phyloP scores from a whole-genome alignment of 2,113 vertebrate genomes.

The Vidua chalybeata region DNA sequence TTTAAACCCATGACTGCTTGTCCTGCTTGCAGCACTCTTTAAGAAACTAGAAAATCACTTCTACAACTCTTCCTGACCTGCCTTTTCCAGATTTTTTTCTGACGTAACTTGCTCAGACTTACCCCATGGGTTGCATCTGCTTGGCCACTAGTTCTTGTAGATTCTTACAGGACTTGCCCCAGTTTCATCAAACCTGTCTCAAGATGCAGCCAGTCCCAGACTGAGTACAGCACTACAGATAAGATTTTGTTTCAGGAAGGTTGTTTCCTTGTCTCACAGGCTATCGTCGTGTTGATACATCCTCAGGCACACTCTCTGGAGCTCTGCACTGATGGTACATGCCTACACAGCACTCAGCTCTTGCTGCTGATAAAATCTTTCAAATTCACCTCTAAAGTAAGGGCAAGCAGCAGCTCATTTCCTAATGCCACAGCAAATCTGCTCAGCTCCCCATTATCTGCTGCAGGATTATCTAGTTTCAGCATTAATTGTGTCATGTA shows the following conservation, averaged over 20 bases:
- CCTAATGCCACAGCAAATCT: constrained; percentile 47
- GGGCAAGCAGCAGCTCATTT: constrained; percentile 35
- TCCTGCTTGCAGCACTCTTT: not conserved
- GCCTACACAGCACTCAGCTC: not conserved
- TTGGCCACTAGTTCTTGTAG: not conserved
- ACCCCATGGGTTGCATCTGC: not conserved
- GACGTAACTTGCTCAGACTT: not conserved
- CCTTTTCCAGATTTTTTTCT: not conserved
- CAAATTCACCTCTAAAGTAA: constrained; percentile 36
- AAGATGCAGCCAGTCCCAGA: not conserved
- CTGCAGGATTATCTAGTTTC: constrained; percentile 32
- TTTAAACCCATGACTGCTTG: not conserved
- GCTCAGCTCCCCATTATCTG: constrained; percentile 34
- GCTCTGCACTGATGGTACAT: not conserved
- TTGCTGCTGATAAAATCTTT: constrained; percentile 14
- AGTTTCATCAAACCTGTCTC: not conserved
- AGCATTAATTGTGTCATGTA: constrained; percentile 23
- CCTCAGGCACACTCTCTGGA: not conserved
- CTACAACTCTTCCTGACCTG: not conserved
- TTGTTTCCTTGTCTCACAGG: not conserved
- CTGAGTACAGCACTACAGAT: not conserved
- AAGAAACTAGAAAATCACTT: not conserved
- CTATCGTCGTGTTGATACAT: not conserved
- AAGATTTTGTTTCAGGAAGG: not conserved
- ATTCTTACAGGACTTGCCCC: not conserved